phyloP scores from a whole-genome alignment of 2,113 vertebrate genomes.

The Anguilla rostrata region DNA sequence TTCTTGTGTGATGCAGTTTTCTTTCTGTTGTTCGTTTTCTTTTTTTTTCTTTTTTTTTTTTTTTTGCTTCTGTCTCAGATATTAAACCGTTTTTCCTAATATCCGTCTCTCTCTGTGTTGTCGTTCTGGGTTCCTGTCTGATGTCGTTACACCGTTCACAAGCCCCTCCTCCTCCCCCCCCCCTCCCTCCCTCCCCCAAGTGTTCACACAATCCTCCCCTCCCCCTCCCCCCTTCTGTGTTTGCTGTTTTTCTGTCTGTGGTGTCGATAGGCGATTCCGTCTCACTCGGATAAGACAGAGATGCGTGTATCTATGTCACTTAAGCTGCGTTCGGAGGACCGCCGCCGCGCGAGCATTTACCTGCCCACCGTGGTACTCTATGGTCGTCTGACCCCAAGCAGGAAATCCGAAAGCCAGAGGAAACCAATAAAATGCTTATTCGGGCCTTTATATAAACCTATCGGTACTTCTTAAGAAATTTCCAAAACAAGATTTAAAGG shows the following conservation, averaged over 20 bases:
- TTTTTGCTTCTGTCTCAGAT: conserved; percentile 99
- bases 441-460: no score
- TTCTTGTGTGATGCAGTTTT: conserved; percentile 95
- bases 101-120: conserved; percentile 90
- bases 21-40: conserved; percentile 57
- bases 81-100: conserved; percentile 99
- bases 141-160: conserved; percentile 88
- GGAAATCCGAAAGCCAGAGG: no score
- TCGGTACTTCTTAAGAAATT: no score
- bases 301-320: not conserved
- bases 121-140: conserved; percentile 84
- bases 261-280: not conserved
- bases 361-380: no score
- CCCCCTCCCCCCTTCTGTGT: conserved; percentile 24
- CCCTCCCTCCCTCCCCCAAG: conserved; percentile 32
- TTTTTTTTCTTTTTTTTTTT: conserved; percentile 49
- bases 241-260: not conserved
- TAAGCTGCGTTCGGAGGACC: not conserved
- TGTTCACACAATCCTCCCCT: conserved; percentile 79
- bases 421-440: no score
- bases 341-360: not conserved
- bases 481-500: no score
- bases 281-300: not conserved
- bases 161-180: conserved; percentile 64
- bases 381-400: not conserved